A percentile compares a stretch with the other conserved stretches of the same genome.
These are phyloP conservation scores for Strigamia crassipes DNA, from an alignment of 2,888 invertebrate genomes.

Conservation along the genomic window DNA sequence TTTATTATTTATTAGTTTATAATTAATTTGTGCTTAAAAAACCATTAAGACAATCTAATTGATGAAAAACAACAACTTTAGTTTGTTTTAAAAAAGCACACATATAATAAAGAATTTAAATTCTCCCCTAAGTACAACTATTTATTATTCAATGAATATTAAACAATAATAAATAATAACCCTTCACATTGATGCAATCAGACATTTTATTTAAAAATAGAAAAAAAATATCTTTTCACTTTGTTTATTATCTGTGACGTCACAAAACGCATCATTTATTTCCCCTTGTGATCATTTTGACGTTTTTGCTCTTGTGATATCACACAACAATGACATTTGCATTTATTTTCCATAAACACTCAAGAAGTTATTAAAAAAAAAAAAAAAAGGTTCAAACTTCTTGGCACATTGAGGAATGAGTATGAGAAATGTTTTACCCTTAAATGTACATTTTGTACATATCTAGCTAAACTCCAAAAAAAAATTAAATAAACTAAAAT, in stretches of 20 bases:
- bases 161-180: constrained; percentile 4
- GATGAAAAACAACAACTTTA: neutral
- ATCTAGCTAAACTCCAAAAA: neutral
- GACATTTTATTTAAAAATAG: too few species aligned
- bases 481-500: neutral
- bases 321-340: constrained; percentile 8
- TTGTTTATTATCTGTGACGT: neutral
- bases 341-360: constrained; percentile 16
- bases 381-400: neutral
- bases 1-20: neutral
- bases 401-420: constrained; percentile 7
- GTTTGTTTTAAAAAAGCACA: neutral
- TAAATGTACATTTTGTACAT: constrained; percentile 32
- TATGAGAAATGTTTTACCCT: constrained; percentile 21
- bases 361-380: neutral
- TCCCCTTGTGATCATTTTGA: neutral
- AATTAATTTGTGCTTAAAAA: neutral
- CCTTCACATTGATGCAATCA: neutral
- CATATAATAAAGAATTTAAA: neutral
- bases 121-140: neutral
- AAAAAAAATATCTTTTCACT: too few species aligned
- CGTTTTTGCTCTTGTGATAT: neutral
- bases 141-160: neutral
- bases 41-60: constrained; percentile 1
- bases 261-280: neutral